Conservation (phyloP, 2,113 vertebrate genomes). For the Cervus canadensis region DNA sequence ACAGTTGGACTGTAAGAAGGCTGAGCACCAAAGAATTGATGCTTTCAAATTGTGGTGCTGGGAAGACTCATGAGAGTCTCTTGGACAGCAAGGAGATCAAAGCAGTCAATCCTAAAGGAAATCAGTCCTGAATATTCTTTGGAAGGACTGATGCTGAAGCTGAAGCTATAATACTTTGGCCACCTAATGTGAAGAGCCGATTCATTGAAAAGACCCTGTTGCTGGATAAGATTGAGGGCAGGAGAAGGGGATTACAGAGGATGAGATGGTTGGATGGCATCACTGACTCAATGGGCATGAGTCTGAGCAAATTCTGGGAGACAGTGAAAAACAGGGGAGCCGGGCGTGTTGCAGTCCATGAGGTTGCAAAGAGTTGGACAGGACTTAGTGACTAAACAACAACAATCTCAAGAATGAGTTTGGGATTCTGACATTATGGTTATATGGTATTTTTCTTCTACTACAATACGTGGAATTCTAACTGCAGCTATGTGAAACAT, state of each 20-base stretch:
- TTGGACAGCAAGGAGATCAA: neutral
- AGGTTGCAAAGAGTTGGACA: neutral
- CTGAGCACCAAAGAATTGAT: neutral
- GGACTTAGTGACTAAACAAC: neutral
- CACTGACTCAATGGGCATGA: neutral
- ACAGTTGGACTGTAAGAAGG: neutral
- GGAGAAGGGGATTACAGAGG: neutral
- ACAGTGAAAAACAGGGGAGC: neutral
- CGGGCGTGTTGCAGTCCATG: rapidly evolving
- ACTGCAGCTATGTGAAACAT: neutral
- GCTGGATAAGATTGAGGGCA: neutral
- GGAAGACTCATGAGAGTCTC: neutral
- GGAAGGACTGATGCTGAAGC: neutral
- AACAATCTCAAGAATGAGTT: neutral
- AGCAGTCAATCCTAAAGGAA: neutral
- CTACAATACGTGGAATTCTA: neutral
- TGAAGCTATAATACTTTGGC: neutral
- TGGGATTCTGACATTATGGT: neutral
- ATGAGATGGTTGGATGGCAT: neutral
- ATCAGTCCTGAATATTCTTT: neutral
- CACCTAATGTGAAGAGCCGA: neutral
- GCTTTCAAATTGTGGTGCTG: neutral
- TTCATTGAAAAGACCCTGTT: neutral
- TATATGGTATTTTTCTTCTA: constrained; percentile 45
- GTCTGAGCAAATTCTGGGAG: neutral